Conservation (phyloP, 2,113 vertebrate genomes). For the Puma concolor region DNA sequence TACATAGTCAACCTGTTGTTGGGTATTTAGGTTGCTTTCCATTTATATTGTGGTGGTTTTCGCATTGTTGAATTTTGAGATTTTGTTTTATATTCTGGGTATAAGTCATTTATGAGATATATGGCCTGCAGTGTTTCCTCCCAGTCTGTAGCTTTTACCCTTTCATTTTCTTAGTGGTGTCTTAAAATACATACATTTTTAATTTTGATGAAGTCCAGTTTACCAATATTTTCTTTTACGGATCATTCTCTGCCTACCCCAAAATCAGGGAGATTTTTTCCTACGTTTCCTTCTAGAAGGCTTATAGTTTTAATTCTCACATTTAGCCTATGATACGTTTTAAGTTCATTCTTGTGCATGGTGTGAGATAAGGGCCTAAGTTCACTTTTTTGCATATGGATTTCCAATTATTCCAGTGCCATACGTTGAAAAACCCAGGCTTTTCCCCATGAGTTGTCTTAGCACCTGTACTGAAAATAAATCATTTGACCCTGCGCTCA, state of each 20-base stretch:
- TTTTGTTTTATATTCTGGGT: neutral
- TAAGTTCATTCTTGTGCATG: neutral
- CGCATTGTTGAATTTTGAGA: neutral
- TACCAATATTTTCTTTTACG: neutral
- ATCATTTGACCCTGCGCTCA: neutral
- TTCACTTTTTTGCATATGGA: neutral
- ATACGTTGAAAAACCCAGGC: neutral
- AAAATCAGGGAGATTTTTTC: neutral
- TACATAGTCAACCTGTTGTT: neutral
- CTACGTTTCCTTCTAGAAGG: neutral
- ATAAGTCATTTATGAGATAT: neutral
- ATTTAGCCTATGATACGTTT: neutral
- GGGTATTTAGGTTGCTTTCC: neutral
- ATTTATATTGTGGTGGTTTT: neutral
- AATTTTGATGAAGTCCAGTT: neutral
- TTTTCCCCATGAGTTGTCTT: neutral
- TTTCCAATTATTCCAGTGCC: neutral
- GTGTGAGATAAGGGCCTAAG: neutral
- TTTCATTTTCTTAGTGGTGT: neutral
- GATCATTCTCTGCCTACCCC: neutral
- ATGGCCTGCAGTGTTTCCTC: neutral
- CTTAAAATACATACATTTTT: neutral
- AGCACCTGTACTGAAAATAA: neutral
- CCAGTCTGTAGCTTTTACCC: too few species aligned
- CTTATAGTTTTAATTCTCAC: neutral